Conservation (phyloP, 2,113 vertebrate species). For the Colius striatus region DNA sequence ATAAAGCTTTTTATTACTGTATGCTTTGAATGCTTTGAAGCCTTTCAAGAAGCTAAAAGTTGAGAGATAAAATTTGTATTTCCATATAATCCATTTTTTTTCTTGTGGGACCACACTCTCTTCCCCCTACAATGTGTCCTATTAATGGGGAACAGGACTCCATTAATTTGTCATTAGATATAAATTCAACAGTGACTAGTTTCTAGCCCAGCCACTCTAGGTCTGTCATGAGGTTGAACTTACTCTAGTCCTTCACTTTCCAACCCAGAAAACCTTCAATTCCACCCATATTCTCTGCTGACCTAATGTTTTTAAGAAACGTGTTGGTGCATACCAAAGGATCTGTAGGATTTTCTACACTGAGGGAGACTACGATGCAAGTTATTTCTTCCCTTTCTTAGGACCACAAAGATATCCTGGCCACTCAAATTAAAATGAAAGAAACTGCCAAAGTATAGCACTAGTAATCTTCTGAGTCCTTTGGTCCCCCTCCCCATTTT, state of each 20-base stretch:
- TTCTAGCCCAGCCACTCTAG: not conserved
- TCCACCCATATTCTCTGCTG: not conserved
- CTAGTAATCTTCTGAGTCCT: not conserved
- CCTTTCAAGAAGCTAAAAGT: not conserved
- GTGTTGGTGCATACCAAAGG: not conserved
- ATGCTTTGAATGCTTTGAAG: not conserved
- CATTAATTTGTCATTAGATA: not conserved
- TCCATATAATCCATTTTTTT: not conserved
- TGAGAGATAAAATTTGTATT: not conserved
- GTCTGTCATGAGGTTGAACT: not conserved
- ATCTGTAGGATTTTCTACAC: not conserved
- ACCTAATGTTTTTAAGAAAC: not conserved
- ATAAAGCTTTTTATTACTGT: conserved; percentile 1
- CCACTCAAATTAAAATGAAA: not conserved
- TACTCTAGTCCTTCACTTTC: not conserved
- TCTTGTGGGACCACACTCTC: not conserved
- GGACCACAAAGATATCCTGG: not conserved
- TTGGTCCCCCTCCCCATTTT: not conserved
- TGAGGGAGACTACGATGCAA: not conserved
- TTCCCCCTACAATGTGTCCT: not conserved
- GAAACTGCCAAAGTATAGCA: not conserved
- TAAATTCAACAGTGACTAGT: not conserved
- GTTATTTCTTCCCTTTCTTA: not conserved
- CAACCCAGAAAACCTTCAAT: not conserved
- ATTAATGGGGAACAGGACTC: not conserved